These are phyloP conservation scores for Cochlearius cochlearius DNA, from an alignment of 2,113 vertebrate genomes.

Conservation along the genomic window DNA sequence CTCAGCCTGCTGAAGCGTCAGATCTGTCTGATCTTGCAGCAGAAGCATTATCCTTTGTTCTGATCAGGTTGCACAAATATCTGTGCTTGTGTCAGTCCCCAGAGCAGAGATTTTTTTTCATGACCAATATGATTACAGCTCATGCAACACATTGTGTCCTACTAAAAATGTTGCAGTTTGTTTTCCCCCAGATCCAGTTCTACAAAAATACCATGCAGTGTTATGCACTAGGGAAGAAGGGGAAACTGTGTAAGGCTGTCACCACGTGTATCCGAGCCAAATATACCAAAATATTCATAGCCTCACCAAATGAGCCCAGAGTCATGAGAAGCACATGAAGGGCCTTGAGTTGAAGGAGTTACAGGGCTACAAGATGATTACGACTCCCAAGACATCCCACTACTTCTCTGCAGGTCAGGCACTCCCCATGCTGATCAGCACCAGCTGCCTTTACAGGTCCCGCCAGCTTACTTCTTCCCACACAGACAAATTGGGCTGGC, in stretches of 20 bases:
- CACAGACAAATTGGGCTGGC: not conserved
- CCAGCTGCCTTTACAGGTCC: not conserved
- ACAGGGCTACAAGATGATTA: not conserved
- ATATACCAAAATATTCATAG: not conserved
- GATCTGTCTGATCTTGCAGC: slow-evolving; percentile 42
- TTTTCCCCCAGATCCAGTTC: not conserved
- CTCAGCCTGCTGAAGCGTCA: slow-evolving; percentile 55
- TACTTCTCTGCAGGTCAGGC: not conserved
- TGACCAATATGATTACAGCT: not conserved
- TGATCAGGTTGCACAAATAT: slow-evolving; percentile 56
- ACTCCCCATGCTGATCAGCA: not conserved
- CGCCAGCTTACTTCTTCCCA: not conserved
- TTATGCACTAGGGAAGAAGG: not conserved
- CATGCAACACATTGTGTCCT: not conserved
- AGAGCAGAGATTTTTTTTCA: not conserved
- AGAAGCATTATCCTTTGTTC: slow-evolving; percentile 52
- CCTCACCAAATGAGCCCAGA: not conserved
- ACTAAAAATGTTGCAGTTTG: not conserved
- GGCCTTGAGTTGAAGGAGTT: not conserved
- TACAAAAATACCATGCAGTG: not conserved
- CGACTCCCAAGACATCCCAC: not conserved
- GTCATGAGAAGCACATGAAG: not conserved
- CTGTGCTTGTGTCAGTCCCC: slow-evolving; percentile 4
- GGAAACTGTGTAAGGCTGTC: not conserved
- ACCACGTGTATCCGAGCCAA: not conserved